Conservation (phyloP, 2,888 invertebrate genomes). For the Electrophaes corylata region DNA sequence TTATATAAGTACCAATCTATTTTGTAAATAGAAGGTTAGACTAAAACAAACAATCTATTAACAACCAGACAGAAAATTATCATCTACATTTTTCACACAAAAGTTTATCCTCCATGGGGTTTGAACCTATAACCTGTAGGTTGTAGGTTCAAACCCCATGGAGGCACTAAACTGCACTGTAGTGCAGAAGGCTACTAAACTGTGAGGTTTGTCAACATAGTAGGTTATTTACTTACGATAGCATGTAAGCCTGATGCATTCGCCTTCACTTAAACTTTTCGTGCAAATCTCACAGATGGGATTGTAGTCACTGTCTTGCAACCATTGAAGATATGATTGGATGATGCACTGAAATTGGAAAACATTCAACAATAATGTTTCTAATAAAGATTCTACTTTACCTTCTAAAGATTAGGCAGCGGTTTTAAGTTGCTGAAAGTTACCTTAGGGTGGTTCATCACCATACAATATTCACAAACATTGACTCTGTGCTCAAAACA, state of each 20-base stretch:
- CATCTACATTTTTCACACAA: too few species aligned
- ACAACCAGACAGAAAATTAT: too few species aligned
- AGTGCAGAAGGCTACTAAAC: too few species aligned
- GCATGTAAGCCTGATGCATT: conserved; percentile 95
- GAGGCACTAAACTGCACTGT: too few species aligned
- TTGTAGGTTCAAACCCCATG: too few species aligned
- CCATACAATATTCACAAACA: conserved; percentile 99
- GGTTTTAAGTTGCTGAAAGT: conserved; percentile 6
- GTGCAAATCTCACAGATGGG: conserved; percentile 96
- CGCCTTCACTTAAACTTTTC: conserved; percentile 90
- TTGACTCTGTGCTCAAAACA: conserved; percentile 99
- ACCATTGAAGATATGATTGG: conserved; percentile 98
- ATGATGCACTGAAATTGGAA: conserved; percentile 93
- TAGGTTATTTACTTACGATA: conserved; percentile 92
- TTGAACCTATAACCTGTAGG: too few species aligned
- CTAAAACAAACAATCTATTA: too few species aligned
- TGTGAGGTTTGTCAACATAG: too few species aligned
- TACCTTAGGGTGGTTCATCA: conserved; percentile 97
- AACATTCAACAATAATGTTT: background rate
- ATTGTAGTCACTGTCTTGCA: conserved; percentile 98
- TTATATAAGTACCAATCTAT: too few species aligned
- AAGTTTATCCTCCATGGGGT: too few species aligned
- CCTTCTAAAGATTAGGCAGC: too few species aligned
- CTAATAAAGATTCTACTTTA: background rate
- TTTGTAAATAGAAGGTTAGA: too few species aligned